These are phyloP conservation scores for Aethina tumida DNA, from an alignment of 1,140 invertebrate species.

Conservation along the genomic window DNA sequence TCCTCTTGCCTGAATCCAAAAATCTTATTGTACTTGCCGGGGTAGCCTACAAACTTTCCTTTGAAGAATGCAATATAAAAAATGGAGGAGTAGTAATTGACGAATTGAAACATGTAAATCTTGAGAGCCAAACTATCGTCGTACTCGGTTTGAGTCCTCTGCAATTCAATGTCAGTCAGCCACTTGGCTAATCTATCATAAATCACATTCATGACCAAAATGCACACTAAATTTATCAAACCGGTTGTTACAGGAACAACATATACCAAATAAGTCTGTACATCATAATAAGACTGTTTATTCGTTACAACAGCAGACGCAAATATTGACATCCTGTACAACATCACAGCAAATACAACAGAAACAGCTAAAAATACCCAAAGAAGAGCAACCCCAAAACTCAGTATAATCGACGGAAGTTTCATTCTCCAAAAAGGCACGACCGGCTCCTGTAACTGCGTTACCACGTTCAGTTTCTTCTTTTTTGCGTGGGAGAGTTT, in stretches of 20 bases:
- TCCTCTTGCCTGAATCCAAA: conserved; percentile 59
- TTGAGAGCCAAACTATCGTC: conserved; percentile 77
- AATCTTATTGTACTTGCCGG: conserved; percentile 59
- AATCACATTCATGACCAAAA: conserved; percentile 39
- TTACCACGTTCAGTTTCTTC: conserved; percentile 41
- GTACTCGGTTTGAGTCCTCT: conserved; percentile 73
- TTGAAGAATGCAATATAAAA: conserved; percentile 80
- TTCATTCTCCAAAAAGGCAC: conserved; percentile 59
- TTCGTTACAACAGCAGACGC: conserved; percentile 44
- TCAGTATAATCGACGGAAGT: conserved; percentile 50
- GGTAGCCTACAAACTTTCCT: conserved; percentile 67
- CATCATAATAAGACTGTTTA: too few relatives aligned
- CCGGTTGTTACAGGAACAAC: conserved; percentile 52
- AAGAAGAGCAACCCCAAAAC: conserved; percentile 48
- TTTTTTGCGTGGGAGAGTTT: conserved; percentile 42
- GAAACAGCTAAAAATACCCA: conserved; percentile 57
- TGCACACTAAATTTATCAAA: conserved; percentile 55
- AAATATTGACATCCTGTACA: conserved; percentile 59
- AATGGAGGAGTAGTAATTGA: conserved; percentile 76
- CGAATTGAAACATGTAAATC: conserved; percentile 77
- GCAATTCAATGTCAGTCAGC: conserved; percentile 67
- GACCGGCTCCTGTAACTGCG: conserved; percentile 46
- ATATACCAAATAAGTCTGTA: conserved; percentile 49
- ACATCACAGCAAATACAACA: conserved; percentile 62
- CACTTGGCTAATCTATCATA: conserved; percentile 40